A percentile compares a stretch with the other conserved stretches of the same genome.
Conservation (phyloP, 2,797 vertebrate genomes). For the Cephalopachus bancanus region DNA sequence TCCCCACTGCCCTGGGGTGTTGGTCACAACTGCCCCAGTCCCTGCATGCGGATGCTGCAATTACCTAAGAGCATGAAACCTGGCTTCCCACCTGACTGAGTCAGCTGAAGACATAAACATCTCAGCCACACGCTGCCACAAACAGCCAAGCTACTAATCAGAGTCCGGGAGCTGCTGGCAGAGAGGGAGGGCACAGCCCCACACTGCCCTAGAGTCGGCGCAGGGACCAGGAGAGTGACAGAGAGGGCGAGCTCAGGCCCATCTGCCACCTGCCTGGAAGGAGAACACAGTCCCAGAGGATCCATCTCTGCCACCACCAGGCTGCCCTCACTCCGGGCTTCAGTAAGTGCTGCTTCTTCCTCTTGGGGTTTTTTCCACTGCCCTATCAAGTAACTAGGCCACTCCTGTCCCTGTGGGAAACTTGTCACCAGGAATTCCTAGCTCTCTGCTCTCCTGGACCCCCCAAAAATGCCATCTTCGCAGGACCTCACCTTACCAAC, state of each 20-base stretch:
- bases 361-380: conserved; percentile 58
- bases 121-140: conserved; percentile 53
- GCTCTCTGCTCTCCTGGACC: background rate
- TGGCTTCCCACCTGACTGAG: conserved; percentile 89
- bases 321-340: background rate
- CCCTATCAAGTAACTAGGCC: conserved; percentile 48
- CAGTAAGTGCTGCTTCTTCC: conserved; percentile 69
- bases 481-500: background rate
- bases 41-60: conserved; percentile 85
- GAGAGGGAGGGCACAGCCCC: background rate
- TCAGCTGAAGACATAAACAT: conserved; percentile 86
- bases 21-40: conserved; percentile 80
- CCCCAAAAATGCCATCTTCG: background rate
- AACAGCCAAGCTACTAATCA: conserved; percentile 73
- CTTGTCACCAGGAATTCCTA: background rate
- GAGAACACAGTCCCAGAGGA: background rate
- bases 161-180: background rate
- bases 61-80: conserved; percentile 86
- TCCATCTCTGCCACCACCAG: rapidly evolving
- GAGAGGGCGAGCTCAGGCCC: background rate
- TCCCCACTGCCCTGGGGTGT: conserved; percentile 80
- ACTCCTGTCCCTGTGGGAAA: conserved; percentile 37
- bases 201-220: background rate
- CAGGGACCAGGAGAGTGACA: conserved; percentile 23
- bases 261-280: background rate